phyloP scores from a whole-genome alignment of 2,797 vertebrate species.

The Neomorphus geoffroyi region DNA sequence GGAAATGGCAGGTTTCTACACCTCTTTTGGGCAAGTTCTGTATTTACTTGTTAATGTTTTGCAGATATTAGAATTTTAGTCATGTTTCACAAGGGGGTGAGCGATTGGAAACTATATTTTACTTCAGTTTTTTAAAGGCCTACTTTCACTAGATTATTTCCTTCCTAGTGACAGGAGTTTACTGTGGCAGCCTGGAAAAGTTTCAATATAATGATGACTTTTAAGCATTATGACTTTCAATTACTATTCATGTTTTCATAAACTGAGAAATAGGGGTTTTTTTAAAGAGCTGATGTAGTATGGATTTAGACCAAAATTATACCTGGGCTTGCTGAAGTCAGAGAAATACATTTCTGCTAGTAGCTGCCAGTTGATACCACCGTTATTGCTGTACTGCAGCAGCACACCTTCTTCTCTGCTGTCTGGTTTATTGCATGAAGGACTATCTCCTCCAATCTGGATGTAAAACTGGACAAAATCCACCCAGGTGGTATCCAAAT shows the following conservation, averaged over 20 bases:
- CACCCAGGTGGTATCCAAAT: slow-evolving; percentile 96
- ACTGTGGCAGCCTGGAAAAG: neutral
- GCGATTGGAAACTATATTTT: neutral
- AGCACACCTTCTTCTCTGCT: slow-evolving; percentile 95
- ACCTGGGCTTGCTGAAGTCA: slow-evolving; percentile 98
- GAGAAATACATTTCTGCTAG: slow-evolving; percentile 99
- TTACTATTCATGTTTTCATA: neutral
- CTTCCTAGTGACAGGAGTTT: neutral
- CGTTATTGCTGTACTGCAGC: slow-evolving; percentile 95
- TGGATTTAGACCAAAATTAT: neutral
- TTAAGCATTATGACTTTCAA: neutral
- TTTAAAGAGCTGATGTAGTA: neutral
- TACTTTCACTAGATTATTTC: neutral
- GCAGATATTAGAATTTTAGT: neutral
- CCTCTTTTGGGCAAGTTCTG: neutral
- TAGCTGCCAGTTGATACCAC: slow-evolving; percentile 95
- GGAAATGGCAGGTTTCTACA: neutral
- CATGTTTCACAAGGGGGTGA: neutral
- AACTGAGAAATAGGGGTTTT: neutral
- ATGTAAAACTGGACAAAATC: slow-evolving; percentile 99
- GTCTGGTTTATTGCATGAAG: slow-evolving; percentile 92
- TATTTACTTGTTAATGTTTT: neutral
- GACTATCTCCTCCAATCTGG: slow-evolving; percentile 91
- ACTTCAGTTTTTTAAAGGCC: neutral
- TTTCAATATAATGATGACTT: neutral